Base-by-base conservation (phyloP, 2,797 vertebrate species). In the Philypnodon macrostomus region DNA sequence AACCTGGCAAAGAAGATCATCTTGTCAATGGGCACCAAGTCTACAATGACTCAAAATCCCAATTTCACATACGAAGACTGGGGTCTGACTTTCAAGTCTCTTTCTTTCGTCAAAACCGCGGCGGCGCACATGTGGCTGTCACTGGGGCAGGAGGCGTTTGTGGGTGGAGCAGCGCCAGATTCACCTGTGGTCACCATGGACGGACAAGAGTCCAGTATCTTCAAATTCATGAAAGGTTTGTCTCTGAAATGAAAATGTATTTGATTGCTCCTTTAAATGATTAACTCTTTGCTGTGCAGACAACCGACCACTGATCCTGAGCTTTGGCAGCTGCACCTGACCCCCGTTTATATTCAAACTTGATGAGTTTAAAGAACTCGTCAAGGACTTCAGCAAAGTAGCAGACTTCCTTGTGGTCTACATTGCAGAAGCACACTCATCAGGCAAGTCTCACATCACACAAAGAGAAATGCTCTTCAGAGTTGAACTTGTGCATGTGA, bases 311-410 rank as follows among this genome's bases (percentile, higher is more conserved):
- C 83, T 98, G 83, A 92, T 97, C 47, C 56, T 97, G 74, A 94
- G 88, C 74, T 98, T 98, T 67, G 94, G 95, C 53, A 98, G 95
- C 2, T 97, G 95, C 67, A 93, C 93, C 75, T 97, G 95, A 98
- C 95, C 95, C 70, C 94, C 94, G 1, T 97, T 98, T 73, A 89
- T 96, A 69, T 89, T 79, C 55, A 95, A 91, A 83, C 92, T 96
- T 70, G 88, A 88, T 33, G 91, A 96, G 85, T 96, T 96, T 85
- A 96, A 94, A 78, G 79, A 88, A 62, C 92, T 98, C 55, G 62
- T 93, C 78, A 81, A 84, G 85, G 92, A 96, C 58, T 97, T 94
- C 48, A 24, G 73, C 15, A 83, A 85, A 0, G 40, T 87, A 29
- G 93, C 92, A 0, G 93, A 98, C 82, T 97, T 97, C 42, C 88